Evolutionary conservation across 2,797 vertebrate genomes (phyloP).

Genomic region (Cheirogaleus major): DNA sequence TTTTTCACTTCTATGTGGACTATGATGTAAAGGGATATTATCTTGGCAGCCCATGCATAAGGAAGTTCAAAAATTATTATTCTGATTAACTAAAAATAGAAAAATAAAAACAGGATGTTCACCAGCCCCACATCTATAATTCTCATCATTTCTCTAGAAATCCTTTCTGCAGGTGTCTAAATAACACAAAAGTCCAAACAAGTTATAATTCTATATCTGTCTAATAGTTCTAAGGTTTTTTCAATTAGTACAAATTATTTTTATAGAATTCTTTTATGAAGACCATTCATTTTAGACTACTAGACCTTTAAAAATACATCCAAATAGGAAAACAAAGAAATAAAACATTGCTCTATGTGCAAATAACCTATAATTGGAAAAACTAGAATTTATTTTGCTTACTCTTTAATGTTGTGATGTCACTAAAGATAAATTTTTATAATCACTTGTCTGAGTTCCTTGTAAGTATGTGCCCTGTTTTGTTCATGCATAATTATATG

Average conservation of each 20-base stretch:
- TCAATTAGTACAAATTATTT: constrained; percentile 1
- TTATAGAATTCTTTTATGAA: not conserved
- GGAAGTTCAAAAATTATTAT: not conserved
- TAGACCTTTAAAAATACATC: not conserved
- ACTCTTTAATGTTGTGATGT: not conserved
- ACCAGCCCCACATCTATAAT: not conserved
- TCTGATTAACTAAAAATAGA: constrained; percentile 24
- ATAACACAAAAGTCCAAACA: not conserved
- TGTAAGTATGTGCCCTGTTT: not conserved
- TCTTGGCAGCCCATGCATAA: not conserved
- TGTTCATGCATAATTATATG: not conserved
- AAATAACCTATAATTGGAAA: not conserved
- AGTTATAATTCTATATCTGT: not conserved
- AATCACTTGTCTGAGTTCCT: not conserved
- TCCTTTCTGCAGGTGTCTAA: not conserved
- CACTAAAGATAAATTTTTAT: not conserved
- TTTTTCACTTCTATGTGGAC: not conserved
- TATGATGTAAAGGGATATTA: constrained; percentile 4
- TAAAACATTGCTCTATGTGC: not conserved
- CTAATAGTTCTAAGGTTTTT: not conserved
- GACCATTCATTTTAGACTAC: not conserved
- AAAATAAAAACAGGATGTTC: not conserved
- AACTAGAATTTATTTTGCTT: not conserved
- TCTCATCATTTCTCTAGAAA: not conserved
- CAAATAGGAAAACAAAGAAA: not conserved